Conservation (phyloP, 2,888 invertebrate genomes). For the Lithodes maja region DNA sequence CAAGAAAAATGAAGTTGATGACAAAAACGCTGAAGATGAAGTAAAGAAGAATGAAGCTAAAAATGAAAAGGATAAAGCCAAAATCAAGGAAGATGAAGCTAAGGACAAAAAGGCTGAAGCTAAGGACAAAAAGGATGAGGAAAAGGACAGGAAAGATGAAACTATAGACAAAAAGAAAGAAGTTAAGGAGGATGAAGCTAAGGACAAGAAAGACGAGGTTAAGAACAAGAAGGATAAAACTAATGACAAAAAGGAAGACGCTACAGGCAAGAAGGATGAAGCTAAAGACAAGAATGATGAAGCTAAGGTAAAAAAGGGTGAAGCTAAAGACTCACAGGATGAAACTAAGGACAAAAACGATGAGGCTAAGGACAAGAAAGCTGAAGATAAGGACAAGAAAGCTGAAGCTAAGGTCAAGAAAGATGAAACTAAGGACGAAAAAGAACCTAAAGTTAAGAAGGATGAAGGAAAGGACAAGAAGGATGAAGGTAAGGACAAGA, state of each 20-base stretch:
- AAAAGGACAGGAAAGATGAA: slow-evolving; percentile 61
- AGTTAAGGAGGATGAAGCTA: slow-evolving; percentile 35
- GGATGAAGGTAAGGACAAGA: slow-evolving; percentile 19
- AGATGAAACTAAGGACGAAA: slow-evolving; percentile 74
- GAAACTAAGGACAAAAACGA: slow-evolving; percentile 58
- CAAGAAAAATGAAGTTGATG: background rate
- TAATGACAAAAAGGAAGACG: slow-evolving; percentile 55
- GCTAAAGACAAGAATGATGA: slow-evolving; percentile 53
- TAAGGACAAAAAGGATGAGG: slow-evolving; percentile 52
- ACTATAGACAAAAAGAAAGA: slow-evolving; percentile 42
- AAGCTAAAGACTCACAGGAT: slow-evolving; percentile 63
- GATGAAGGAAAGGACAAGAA: slow-evolving; percentile 46
- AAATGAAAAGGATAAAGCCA: background rate
- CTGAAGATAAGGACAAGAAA: slow-evolving; percentile 75
- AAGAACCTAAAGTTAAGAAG: slow-evolving; percentile 72
- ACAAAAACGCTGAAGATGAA: background rate
- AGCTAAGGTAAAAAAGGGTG: slow-evolving; percentile 47
- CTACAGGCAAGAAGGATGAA: slow-evolving; percentile 45
- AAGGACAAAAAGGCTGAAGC: background rate
- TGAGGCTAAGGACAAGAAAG: slow-evolving; percentile 73
- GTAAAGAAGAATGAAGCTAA: background rate
- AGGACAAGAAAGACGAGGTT: slow-evolving; percentile 50
- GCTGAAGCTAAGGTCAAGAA: slow-evolving; percentile 74
- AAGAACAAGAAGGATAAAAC: slow-evolving; percentile 54
- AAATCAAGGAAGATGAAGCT: slow-evolving; percentile 17